Conservation (phyloP, 2,888 invertebrate genomes). For the Drosophila vallismaia region DNA sequence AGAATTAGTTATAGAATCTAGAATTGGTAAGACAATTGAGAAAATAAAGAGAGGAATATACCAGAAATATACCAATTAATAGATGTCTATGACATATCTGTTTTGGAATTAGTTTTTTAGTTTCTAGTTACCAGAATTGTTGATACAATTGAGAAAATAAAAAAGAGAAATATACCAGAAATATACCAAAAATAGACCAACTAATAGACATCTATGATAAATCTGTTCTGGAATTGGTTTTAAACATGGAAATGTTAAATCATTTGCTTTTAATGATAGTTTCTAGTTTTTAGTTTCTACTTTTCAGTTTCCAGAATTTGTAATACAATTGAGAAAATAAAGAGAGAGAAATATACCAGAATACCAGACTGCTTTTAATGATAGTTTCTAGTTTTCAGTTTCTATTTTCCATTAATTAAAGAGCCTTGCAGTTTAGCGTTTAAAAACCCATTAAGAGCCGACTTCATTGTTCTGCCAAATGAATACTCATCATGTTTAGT, state of each 20-base stretch:
- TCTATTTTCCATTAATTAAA: conserved; percentile 30
- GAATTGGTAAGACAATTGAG: neutral
- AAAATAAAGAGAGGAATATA: neutral
- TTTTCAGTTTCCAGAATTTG: no score
- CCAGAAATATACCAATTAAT: no score
- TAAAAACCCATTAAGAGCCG: conserved; percentile 64
- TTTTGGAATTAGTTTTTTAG: no score
- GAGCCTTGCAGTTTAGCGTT: conserved; percentile 44
- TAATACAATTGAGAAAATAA: no score
- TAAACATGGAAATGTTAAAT: neutral
- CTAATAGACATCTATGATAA: no score
- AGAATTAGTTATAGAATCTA: neutral
- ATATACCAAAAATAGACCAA: no score
- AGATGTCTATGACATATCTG: no score
- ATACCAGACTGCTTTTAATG: no score
- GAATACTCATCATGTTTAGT: conserved; percentile 51
- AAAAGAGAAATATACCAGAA: no score
- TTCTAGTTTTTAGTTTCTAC: neutral
- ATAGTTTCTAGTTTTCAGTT: neutral
- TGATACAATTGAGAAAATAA: neutral
- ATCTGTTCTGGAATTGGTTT: no score
- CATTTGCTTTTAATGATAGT: neutral
- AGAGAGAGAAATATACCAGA: no score
- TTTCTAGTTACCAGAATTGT: no score
- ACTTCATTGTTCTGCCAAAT: conserved; percentile 62